phyloP scores from a whole-genome alignment of 2,888 invertebrate species.

The Apamea crenata region DNA sequence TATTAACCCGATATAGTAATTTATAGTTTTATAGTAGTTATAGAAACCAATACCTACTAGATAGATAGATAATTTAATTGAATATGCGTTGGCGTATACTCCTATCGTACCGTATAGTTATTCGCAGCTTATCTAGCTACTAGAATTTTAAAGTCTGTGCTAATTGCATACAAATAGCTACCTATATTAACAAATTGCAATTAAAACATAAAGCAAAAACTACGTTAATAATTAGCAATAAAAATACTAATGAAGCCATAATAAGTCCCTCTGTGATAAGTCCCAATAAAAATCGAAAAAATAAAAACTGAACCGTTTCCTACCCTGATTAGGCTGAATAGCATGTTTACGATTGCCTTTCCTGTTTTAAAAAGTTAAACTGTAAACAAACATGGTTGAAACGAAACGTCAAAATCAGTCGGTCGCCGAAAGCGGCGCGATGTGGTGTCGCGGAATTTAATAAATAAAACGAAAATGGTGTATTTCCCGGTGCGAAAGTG shows the following conservation, averaged over 20 bases:
- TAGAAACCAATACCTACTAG: too few species aligned
- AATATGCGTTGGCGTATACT: neutral
- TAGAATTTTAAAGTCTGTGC: neutral
- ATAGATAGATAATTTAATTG: neutral
- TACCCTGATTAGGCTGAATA: constrained; percentile 77
- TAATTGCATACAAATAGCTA: neutral
- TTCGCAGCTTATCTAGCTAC: neutral
- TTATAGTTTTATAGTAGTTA: too few species aligned
- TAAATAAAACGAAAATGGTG: constrained; percentile 75
- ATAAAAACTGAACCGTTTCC: constrained; percentile 60
- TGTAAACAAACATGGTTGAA: constrained; percentile 80
- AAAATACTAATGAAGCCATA: constrained; percentile 25
- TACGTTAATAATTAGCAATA: neutral
- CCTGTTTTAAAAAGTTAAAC: constrained; percentile 81
- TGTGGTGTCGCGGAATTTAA: constrained; percentile 58
- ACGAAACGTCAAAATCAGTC: constrained; percentile 78
- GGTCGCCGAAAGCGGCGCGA: constrained; percentile 70
- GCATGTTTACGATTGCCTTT: constrained; percentile 91
- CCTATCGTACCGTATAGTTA: neutral
- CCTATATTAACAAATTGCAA: neutral
- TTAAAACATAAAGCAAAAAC: neutral
- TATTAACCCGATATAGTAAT: too few species aligned
- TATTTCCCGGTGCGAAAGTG: constrained; percentile 85
- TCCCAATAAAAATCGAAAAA: constrained; percentile 21
- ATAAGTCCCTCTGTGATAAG: constrained; percentile 1